phyloP scores from a whole-genome alignment of 2,888 invertebrate species.

The Drosophila rellima region DNA sequence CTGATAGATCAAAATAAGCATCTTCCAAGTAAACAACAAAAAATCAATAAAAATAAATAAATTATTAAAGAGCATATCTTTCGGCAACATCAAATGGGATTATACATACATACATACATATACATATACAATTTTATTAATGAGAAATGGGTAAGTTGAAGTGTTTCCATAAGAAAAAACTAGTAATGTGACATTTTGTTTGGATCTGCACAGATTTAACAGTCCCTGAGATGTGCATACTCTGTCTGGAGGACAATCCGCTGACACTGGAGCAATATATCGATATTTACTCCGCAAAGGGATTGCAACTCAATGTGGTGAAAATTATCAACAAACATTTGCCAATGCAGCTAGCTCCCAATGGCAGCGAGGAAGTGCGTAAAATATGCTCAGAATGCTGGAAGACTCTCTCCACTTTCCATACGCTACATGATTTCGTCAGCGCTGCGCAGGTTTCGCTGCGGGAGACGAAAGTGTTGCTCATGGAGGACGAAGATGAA shows the following conservation, averaged over 20 bases:
- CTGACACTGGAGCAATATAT: conserved; percentile 40
- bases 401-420: conserved; percentile 74
- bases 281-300: conserved; percentile 55
- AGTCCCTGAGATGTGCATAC: conserved; percentile 46
- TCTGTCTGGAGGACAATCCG: conserved; percentile 67
- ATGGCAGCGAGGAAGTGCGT: conserved; percentile 40
- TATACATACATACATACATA: conserved; percentile 31
- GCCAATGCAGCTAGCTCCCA: conserved; percentile 59
- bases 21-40: background rate
- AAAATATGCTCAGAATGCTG: conserved; percentile 77
- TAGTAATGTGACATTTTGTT: background rate
- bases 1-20: background rate
- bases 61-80: background rate
- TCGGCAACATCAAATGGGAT: conserved; percentile 8
- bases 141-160: conserved; percentile 51
- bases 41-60: background rate
- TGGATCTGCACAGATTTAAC: conserved; percentile 25
- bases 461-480: conserved; percentile 59
- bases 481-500: conserved; percentile 65
- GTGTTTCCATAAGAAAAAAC: background rate
- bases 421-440: conserved; percentile 75
- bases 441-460: conserved; percentile 61
- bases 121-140: conserved; percentile 22
- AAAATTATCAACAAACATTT: conserved; percentile 66
- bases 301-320: conserved; percentile 48